Conservation (phyloP, 2,113 vertebrate genomes). For the Mormoops blainvillei region DNA sequence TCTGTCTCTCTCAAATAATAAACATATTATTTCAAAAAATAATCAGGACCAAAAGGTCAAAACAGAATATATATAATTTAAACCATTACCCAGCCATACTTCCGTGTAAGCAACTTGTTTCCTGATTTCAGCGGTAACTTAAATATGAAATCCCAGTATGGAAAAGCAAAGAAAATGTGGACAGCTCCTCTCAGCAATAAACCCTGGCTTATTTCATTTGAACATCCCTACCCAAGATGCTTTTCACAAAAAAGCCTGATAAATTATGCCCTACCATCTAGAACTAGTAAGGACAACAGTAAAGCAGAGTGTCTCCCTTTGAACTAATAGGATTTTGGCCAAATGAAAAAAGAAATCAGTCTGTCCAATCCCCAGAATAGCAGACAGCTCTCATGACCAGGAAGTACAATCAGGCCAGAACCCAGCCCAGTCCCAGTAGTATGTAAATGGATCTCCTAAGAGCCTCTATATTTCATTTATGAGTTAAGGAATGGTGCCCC, state of each 20-base stretch:
- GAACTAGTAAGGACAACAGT: conserved; percentile 26
- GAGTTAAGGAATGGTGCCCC: neutral
- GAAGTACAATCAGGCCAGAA: conserved; percentile 30
- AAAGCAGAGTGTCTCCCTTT: conserved; percentile 13
- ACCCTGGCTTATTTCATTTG: conserved; percentile 5
- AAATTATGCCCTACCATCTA: conserved; percentile 22
- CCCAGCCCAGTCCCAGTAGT: neutral
- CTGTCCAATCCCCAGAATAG: neutral
- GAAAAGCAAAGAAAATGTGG: conserved; percentile 28
- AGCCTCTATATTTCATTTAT: neutral
- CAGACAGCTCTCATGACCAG: conserved; percentile 28
- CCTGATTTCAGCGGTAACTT: conserved; percentile 25
- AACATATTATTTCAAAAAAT: neutral
- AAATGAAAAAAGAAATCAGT: conserved; percentile 26
- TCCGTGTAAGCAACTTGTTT: neutral
- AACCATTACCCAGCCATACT: neutral
- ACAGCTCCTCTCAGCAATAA: conserved; percentile 14
- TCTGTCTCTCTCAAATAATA: no score
- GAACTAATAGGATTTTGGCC: conserved; percentile 30
- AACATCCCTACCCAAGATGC: conserved; percentile 6
- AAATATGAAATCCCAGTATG: conserved; percentile 10
- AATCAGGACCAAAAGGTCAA: neutral
- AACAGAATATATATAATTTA: neutral
- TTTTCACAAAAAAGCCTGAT: conserved; percentile 24
- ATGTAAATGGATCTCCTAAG: conserved; percentile 17